phyloP scores from a whole-genome alignment of 2,888 invertebrate genomes.

The Nymphalis polychloros region DNA sequence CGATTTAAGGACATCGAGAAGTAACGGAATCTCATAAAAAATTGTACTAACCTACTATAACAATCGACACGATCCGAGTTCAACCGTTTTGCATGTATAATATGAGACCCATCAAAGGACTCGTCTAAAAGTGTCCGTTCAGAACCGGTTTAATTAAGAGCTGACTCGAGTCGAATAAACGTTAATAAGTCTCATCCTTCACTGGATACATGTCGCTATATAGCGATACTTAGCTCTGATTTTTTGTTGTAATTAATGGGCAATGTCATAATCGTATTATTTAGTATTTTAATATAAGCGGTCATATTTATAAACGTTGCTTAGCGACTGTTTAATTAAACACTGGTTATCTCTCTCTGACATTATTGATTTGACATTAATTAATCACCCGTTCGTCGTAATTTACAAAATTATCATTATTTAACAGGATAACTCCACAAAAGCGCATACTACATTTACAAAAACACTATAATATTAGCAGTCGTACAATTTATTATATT shows the following conservation, averaged over 20 bases:
- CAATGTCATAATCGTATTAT: too few species aligned
- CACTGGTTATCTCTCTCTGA: too few species aligned
- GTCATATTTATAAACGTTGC: too few species aligned
- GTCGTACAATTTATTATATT: too few species aligned
- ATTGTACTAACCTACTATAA: slow-evolving; percentile 13
- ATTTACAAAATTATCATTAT: too few species aligned
- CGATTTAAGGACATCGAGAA: slow-evolving; percentile 1
- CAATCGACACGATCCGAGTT: slow-evolving; percentile 29
- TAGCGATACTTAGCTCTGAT: not conserved
- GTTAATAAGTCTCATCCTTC: slow-evolving; percentile 3
- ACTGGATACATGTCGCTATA: not conserved
- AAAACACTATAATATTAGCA: too few species aligned
- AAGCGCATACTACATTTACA: too few species aligned
- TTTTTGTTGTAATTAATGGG: not conserved
- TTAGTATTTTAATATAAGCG: too few species aligned
- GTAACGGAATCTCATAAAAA: slow-evolving; percentile 21
- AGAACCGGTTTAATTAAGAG: slow-evolving; percentile 26
- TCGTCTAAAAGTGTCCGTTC: slow-evolving; percentile 20
- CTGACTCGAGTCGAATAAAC: slow-evolving; percentile 16
- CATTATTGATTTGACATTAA: too few species aligned
- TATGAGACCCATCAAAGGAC: slow-evolving; percentile 32
- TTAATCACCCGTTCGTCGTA: too few species aligned
- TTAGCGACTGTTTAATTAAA: too few species aligned
- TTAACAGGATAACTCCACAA: too few species aligned
- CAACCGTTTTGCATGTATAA: slow-evolving; percentile 37